Conservation (phyloP, 2,113 vertebrate genomes). For the Lophius piscatorius region DNA sequence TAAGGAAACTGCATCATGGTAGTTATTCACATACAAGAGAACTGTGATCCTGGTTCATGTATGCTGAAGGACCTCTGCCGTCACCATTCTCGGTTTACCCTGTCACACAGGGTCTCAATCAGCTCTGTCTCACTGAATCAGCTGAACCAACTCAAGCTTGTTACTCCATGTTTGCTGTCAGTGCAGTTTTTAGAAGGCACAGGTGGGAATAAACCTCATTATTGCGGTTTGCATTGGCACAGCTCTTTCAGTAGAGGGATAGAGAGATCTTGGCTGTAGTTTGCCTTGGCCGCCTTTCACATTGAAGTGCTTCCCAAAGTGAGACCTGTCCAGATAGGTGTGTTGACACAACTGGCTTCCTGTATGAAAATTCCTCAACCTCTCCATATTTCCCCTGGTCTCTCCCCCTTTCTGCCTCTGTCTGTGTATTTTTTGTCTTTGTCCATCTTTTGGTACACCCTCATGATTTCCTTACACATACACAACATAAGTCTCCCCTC, state of each 20-base stretch:
- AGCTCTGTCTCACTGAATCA: constrained; percentile 27
- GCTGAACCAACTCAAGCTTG: constrained; percentile 18
- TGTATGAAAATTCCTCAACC: constrained; percentile 55
- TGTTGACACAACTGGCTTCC: constrained; percentile 62
- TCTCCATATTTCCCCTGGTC: constrained; percentile 20
- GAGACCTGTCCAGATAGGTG: constrained; percentile 76
- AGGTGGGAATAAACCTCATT: constrained; percentile 69
- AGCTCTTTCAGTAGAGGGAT: constrained; percentile 33
- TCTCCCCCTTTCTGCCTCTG: constrained; percentile 27
- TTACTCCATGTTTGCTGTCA: constrained; percentile 57
- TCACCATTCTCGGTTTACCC: neutral
- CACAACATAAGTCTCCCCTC: constrained; percentile 7
- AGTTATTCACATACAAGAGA: constrained; percentile 17
- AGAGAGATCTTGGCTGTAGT: constrained; percentile 60
- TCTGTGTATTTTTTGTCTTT: constrained; percentile 22
- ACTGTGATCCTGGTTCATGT: constrained; percentile 13
- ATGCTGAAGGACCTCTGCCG: constrained; percentile 23
- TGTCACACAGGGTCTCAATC: neutral
- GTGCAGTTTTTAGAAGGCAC: constrained; percentile 59
- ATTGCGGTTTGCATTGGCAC: constrained; percentile 67
- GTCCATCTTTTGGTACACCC: constrained; percentile 2
- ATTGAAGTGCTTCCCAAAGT: constrained; percentile 72
- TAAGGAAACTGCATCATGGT: constrained; percentile 5
- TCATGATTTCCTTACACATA: neutral
- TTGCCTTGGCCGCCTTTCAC: constrained; percentile 67